Percentiles rank a stretch among this genome's conserved stretches.
Evolutionary conservation across 2,888 invertebrate genomes (phyloP).

Genomic region (Leptopilina drosophilae): DNA sequence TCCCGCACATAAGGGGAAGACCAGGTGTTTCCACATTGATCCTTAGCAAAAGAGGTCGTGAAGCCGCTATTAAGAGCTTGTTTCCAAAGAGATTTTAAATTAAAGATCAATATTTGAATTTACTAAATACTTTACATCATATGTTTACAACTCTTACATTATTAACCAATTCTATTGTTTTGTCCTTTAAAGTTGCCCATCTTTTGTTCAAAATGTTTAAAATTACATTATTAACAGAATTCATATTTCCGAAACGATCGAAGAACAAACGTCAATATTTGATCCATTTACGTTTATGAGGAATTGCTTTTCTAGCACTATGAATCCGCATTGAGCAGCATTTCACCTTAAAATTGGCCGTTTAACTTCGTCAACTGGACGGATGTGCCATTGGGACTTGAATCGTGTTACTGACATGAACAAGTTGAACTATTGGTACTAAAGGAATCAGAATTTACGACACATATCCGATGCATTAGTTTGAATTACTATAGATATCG

Average conservation of each 20-base stretch:
- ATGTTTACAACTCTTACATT: too few species aligned
- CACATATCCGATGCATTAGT: not conserved
- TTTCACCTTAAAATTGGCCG: slow-evolving; percentile 50
- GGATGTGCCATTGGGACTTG: slow-evolving; percentile 46
- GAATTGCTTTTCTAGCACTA: slow-evolving; percentile 49
- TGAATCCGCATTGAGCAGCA: slow-evolving; percentile 48
- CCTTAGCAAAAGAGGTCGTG: not conserved
- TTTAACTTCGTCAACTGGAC: slow-evolving; percentile 47
- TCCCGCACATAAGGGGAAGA: not conserved
- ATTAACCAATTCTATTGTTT: too few species aligned
- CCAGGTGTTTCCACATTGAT: slow-evolving; percentile 19
- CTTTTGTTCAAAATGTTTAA: too few species aligned
- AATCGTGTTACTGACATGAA: slow-evolving; percentile 32
- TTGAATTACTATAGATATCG: not conserved
- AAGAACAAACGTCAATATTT: slow-evolving; percentile 46
- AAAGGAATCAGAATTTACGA: slow-evolving; percentile 31
- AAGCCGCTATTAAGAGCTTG: slow-evolving; percentile 21
- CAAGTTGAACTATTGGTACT: slow-evolving; percentile 2
- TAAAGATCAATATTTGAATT: not conserved
- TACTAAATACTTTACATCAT: too few species aligned
- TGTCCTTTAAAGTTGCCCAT: too few species aligned
- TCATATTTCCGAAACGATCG: not conserved
- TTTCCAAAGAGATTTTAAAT: not conserved
- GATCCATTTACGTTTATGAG: slow-evolving; percentile 55
- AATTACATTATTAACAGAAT: not conserved